Conservation (phyloP, 1,140 invertebrate species). For the Meloidogyne chitwoodi region DNA sequence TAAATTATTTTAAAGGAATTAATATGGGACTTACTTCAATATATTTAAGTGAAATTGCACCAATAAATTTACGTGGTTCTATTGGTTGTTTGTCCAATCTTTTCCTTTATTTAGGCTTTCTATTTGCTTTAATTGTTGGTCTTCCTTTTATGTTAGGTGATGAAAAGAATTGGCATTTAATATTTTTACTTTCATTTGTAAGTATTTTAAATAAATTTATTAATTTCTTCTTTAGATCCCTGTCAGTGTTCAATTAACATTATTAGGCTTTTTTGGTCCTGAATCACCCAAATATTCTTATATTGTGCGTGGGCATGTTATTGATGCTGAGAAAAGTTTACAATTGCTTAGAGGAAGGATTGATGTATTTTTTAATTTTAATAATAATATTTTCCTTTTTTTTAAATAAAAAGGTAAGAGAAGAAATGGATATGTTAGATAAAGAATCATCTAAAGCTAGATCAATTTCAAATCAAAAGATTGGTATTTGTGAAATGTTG, state of each 20-base stretch:
- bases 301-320: background rate
- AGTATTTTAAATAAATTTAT: background rate
- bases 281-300: background rate
- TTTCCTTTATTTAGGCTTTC: background rate
- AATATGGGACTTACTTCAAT: background rate
- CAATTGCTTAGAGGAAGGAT: background rate
- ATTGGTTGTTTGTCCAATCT: background rate
- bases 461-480: background rate
- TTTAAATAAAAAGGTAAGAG: background rate
- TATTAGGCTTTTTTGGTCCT: background rate
- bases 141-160: background rate
- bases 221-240: background rate
- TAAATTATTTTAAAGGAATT: background rate
- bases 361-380: background rate
- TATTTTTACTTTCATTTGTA: background rate
- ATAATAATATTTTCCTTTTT: background rate
- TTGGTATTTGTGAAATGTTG: background rate
- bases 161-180: background rate
- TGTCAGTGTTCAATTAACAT: background rate
- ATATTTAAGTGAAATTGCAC: background rate
- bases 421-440: background rate
- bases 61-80: background rate
- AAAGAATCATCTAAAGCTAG: background rate
- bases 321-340: background rate
- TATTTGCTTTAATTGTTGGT: background rate